A percentile compares a stretch with the other conserved stretches of the same genome.
Conservation (phyloP, 2,113 vertebrate species). For the Malaclemys terrapin region DNA sequence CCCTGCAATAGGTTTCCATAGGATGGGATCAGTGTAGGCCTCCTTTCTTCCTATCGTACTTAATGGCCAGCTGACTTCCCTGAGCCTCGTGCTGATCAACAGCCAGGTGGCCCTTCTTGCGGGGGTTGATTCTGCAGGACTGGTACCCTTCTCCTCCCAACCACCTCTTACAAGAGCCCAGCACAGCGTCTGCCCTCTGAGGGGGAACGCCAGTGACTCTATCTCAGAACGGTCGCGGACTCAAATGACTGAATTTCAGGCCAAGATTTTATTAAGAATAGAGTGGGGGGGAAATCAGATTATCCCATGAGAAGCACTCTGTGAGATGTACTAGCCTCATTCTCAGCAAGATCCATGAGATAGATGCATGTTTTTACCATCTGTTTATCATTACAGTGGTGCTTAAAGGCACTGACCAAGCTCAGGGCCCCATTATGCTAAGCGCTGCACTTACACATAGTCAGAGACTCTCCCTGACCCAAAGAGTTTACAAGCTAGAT, state of each 20-base stretch:
- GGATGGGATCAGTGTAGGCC: background rate
- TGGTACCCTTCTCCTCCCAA: background rate
- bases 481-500: background rate
- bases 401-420: background rate
- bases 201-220: background rate
- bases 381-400: background rate
- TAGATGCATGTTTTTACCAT: background rate
- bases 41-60: background rate
- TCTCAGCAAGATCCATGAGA: background rate
- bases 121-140: background rate
- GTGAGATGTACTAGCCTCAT: background rate
- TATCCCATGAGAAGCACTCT: background rate
- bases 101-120: background rate
- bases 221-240: background rate
- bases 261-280: background rate
- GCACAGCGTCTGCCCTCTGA: background rate
- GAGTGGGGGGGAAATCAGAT: background rate
- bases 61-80: background rate
- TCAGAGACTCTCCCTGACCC: background rate
- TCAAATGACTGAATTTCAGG: background rate
- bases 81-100: background rate
- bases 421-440: background rate
- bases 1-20: background rate
- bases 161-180: background rate
- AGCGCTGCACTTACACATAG: background rate